phyloP scores from a whole-genome alignment of 2,797 vertebrate species.

The Enteromius trimaculatus region DNA sequence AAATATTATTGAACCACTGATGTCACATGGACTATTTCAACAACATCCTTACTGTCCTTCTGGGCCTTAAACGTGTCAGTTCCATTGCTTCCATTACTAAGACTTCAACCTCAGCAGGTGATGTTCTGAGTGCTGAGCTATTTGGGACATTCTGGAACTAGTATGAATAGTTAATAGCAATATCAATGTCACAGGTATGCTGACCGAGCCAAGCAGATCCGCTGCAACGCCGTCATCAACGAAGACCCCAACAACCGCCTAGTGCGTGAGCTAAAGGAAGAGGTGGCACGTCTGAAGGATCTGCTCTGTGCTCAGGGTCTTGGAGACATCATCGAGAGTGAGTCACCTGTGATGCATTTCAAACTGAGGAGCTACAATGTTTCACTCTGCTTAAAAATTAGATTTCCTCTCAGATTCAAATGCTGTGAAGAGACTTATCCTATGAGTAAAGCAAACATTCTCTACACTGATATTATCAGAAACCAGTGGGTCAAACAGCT shows the following conservation, averaged over 20 bases:
- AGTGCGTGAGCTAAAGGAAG: slow-evolving; percentile 96
- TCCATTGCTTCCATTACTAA: background rate
- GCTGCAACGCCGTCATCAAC: slow-evolving; percentile 94
- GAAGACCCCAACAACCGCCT: slow-evolving; percentile 98
- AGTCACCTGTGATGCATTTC: slow-evolving; percentile 64
- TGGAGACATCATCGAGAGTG: slow-evolving; percentile 98
- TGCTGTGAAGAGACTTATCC: background rate
- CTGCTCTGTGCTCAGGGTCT: slow-evolving; percentile 94
- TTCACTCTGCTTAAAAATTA: background rate
- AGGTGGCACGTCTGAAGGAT: slow-evolving; percentile 94
- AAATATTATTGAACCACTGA: background rate
- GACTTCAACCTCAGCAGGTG: background rate
- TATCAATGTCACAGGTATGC: slow-evolving; percentile 79
- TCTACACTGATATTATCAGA: background rate
- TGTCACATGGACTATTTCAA: background rate
- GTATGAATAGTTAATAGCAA: background rate
- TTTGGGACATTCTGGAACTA: background rate
- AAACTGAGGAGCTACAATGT: background rate
- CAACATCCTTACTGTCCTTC: background rate
- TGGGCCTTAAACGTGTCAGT: background rate
- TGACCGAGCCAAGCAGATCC: slow-evolving; percentile 92
- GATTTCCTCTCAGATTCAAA: background rate
- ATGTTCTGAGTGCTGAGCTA: background rate
- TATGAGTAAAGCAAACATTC: background rate
- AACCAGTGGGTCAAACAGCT: slow-evolving; percentile 6